Percentiles rank a stretch among this genome's conserved stretches.
Conservation (phyloP, 2,113 vertebrate genomes). For the Thermophis baileyi region DNA sequence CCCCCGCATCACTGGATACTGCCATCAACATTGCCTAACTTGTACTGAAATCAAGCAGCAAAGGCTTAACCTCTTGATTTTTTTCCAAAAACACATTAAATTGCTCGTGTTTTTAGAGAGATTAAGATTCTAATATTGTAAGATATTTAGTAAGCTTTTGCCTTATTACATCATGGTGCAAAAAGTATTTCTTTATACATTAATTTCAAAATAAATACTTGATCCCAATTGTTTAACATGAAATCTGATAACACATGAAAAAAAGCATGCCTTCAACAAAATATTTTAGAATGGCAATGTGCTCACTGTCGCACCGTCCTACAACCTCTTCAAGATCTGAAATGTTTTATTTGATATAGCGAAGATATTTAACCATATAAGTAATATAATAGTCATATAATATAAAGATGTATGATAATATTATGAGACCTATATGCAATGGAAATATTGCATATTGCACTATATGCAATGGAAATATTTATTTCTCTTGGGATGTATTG, state of each 20-base stretch:
- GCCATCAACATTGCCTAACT: neutral
- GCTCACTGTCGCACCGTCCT: neutral
- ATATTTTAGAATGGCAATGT: conserved; percentile 14
- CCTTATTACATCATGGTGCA: neutral
- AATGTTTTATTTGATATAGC: neutral
- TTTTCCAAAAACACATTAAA: neutral
- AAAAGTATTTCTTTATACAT: neutral
- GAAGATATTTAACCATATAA: neutral
- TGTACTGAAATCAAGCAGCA: neutral
- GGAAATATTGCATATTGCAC: neutral
- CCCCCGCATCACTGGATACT: neutral
- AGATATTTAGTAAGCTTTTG: neutral
- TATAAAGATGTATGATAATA: neutral
- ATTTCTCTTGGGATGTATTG: neutral
- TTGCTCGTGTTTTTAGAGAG: neutral
- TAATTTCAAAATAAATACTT: neutral
- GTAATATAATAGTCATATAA: neutral
- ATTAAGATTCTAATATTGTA: neutral
- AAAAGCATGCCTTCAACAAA: neutral
- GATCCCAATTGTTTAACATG: conserved; percentile 6
- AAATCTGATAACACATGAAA: neutral
- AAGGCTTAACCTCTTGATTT: neutral
- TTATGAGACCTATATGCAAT: neutral
- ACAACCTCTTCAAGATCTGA: neutral
- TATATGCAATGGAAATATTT: neutral